Evolutionary conservation across 2,797 vertebrate genomes (phyloP).

Genomic region (Neosilurus hyrtlii): DNA sequence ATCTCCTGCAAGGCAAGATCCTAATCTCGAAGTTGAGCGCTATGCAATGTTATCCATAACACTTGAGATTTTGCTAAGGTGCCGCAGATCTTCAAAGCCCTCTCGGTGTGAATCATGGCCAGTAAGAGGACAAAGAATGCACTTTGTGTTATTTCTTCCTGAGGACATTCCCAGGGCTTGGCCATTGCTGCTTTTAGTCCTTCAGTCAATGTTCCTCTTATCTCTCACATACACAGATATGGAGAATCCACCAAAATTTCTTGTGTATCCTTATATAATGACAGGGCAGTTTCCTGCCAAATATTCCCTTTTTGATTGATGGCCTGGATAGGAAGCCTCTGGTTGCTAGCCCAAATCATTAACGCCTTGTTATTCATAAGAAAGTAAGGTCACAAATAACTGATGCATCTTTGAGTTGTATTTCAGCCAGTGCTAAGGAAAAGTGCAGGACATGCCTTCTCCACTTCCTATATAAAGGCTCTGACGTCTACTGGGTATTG

Average conservation of each 20-base stretch:
- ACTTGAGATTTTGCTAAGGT: neutral
- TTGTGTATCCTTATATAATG: constrained; percentile 21
- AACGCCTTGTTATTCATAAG: constrained; percentile 21
- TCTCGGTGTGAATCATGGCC: constrained; percentile 3
- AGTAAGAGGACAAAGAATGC: constrained; percentile 9
- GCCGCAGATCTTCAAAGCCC: neutral
- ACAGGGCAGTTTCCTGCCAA: constrained; percentile 14
- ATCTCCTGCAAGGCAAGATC: neutral
- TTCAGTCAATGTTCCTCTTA: constrained; percentile 8
- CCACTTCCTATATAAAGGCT: constrained; percentile 44
- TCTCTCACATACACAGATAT: neutral
- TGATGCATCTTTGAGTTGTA: constrained; percentile 37
- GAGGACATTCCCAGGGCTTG: constrained; percentile 13
- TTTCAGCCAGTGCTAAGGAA: constrained; percentile 33
- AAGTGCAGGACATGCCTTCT: constrained; percentile 48
- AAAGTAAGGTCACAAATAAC: constrained; percentile 35
- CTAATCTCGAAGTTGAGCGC: constrained; percentile 4
- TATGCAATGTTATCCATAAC: neutral
- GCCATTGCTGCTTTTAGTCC: neutral
- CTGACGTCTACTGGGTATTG: constrained; percentile 53
- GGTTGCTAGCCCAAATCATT: constrained; percentile 40
- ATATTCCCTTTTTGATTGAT: constrained; percentile 38
- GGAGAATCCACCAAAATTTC: constrained; percentile 1
- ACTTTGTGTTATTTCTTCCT: constrained; percentile 12
- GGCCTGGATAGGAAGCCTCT: constrained; percentile 28